Conservation (phyloP, 2,797 vertebrate species). For the Platyrinchus mystaceus region DNA sequence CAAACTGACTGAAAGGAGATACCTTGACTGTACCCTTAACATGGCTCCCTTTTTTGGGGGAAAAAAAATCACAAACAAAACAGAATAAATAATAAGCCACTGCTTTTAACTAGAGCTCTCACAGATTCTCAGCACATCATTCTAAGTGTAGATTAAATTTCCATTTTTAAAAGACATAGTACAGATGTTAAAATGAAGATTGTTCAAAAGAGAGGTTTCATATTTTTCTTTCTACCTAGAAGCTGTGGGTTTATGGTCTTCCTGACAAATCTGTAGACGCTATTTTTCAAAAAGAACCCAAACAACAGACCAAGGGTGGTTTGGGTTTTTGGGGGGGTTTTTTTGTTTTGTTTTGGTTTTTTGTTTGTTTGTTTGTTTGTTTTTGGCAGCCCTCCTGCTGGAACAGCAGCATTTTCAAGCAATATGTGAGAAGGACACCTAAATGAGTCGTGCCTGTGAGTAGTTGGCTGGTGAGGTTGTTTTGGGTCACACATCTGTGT, state of each 20-base stretch:
- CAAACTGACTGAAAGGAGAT: background rate
- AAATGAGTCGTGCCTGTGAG: background rate
- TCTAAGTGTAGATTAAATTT: background rate
- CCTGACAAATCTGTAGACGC: background rate
- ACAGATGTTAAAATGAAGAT: background rate
- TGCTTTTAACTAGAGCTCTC: background rate
- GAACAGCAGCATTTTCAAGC: background rate
- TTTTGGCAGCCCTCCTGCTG: background rate
- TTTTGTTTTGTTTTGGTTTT: background rate
- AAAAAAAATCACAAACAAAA: accelerated
- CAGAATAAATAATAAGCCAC: background rate
- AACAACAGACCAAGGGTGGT: background rate
- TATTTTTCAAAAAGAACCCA: background rate
- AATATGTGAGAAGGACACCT: background rate
- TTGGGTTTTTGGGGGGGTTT: too few species aligned
- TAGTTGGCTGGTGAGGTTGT: background rate
- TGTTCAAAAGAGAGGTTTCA: background rate
- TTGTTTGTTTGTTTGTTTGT: too few species aligned
- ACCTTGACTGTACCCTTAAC: background rate
- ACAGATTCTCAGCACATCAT: background rate
- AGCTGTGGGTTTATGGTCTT: background rate
- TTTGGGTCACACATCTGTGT: background rate
- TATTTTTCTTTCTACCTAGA: background rate
- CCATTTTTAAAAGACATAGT: background rate
- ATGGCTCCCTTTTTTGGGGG: background rate